These are phyloP conservation scores for Trilocha varians DNA, from an alignment of 2,888 invertebrate species.

Conservation along the genomic window DNA sequence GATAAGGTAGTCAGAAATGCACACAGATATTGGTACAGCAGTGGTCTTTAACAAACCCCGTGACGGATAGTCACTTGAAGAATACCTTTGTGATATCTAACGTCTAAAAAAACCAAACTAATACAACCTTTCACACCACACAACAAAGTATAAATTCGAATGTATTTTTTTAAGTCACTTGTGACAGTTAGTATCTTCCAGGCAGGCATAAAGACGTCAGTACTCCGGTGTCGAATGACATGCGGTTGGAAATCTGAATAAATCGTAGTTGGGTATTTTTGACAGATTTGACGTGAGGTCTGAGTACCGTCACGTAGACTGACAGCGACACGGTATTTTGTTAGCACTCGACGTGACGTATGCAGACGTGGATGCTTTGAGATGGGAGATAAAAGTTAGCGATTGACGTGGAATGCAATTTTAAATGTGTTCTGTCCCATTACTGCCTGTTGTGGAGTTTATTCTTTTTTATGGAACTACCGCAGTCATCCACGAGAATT, in stretches of 20 bases:
- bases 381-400: too few species aligned
- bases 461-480: too few species aligned
- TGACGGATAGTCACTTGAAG: conserved; percentile 59
- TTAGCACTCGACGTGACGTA: conserved; percentile 17
- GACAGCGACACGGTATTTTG: conserved; percentile 38
- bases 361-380: background rate
- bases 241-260: conserved; percentile 49
- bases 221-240: conserved; percentile 57
- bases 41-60: conserved; percentile 35
- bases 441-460: too few species aligned
- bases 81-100: conserved; percentile 47
- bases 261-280: conserved; percentile 63
- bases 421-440: background rate
- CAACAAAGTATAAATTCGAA: conserved; percentile 17
- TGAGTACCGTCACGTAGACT: conserved; percentile 23
- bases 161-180: conserved; percentile 9
- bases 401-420: too few species aligned
- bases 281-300: conserved; percentile 45
- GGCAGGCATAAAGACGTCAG: conserved; percentile 62
- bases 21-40: conserved; percentile 15
- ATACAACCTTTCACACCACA: conserved; percentile 1
- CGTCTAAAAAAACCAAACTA: conserved; percentile 3
- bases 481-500: too few species aligned
- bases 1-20: conserved; percentile 18
- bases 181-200: conserved; percentile 19